Evolutionary conservation across 2,888 invertebrate species (phyloP).

Genomic region (Lasioglossum malachurum): DNA sequence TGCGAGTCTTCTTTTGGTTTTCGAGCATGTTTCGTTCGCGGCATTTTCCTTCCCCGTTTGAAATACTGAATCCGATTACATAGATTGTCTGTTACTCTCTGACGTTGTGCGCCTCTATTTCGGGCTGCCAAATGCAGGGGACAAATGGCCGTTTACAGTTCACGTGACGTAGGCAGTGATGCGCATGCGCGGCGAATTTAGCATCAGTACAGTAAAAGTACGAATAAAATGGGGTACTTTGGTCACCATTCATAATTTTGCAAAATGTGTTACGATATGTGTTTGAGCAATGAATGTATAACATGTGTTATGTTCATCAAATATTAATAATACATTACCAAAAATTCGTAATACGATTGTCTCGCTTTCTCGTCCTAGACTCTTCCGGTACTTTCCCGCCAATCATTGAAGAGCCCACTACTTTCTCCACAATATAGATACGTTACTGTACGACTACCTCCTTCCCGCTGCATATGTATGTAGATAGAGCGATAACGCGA

Average conservation of each 20-base stretch:
- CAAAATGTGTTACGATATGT: too few species aligned
- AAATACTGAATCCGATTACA: background rate
- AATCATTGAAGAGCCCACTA: background rate
- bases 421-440: background rate
- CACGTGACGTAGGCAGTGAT: too few species aligned
- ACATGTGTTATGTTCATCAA: background rate
- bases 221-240: too few species aligned
- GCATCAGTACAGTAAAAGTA: too few species aligned
- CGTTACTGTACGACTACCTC: background rate
- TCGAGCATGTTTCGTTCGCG: conserved; percentile 77
- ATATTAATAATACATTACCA: background rate
- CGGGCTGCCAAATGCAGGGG: too few species aligned
- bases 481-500: conserved; percentile 4
- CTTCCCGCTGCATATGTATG: too few species aligned
- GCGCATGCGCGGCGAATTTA: too few species aligned
- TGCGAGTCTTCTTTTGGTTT: conserved; percentile 61
- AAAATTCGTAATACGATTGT: background rate
- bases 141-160: too few species aligned
- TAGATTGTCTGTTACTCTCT: background rate
- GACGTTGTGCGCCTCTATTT: background rate
- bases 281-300: too few species aligned
- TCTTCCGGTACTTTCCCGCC: background rate
- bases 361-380: background rate
- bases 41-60: conserved; percentile 69
- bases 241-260: too few species aligned